These are phyloP conservation scores for Pionites leucogaster DNA, from an alignment of 2,113 vertebrate species.

Conservation along the genomic window DNA sequence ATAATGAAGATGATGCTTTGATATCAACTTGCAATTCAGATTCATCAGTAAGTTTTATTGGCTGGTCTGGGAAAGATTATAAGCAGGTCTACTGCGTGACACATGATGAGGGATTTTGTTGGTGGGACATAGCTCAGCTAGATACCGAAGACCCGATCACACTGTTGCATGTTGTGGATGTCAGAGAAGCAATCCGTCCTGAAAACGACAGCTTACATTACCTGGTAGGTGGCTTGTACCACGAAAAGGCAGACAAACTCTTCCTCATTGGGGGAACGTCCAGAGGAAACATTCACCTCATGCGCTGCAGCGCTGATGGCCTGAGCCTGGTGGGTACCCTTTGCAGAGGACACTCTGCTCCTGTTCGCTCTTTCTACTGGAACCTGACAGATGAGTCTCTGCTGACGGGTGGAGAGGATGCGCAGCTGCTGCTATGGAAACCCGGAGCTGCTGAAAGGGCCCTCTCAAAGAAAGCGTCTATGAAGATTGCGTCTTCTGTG, in stretches of 20 bases:
- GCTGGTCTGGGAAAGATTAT: slow-evolving; percentile 83
- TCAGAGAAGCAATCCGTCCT: slow-evolving; percentile 58
- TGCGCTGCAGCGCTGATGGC: slow-evolving; percentile 70
- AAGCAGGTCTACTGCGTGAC: slow-evolving; percentile 85
- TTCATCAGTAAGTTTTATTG: slow-evolving; percentile 83
- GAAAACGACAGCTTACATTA: slow-evolving; percentile 76
- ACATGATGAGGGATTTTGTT: slow-evolving; percentile 89
- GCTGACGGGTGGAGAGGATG: slow-evolving; percentile 92
- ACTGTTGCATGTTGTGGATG: slow-evolving; percentile 75
- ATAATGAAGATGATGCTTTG: slow-evolving; percentile 88
- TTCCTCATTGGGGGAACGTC: slow-evolving; percentile 83
- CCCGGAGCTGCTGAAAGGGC: slow-evolving; percentile 74
- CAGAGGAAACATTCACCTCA: slow-evolving; percentile 79
- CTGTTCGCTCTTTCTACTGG: slow-evolving; percentile 88
- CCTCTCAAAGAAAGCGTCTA: slow-evolving; percentile 68
- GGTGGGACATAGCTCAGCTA: slow-evolving; percentile 88
- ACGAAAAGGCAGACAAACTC: slow-evolving; percentile 77
- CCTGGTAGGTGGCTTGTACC: slow-evolving; percentile 87
- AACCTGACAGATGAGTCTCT: slow-evolving; percentile 72
- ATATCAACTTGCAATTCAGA: slow-evolving; percentile 87
- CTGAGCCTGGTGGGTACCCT: slow-evolving; percentile 77
- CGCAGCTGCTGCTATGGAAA: slow-evolving; percentile 91
- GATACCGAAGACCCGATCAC: slow-evolving; percentile 84
- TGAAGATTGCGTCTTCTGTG: slow-evolving; percentile 84
- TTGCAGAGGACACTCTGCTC: slow-evolving; percentile 79